A percentile compares a stretch with the other conserved stretches of the same genome.
These are phyloP conservation scores for Oxyura jamaicensis DNA, from an alignment of 2,113 vertebrate species.

Conservation along the genomic window DNA sequence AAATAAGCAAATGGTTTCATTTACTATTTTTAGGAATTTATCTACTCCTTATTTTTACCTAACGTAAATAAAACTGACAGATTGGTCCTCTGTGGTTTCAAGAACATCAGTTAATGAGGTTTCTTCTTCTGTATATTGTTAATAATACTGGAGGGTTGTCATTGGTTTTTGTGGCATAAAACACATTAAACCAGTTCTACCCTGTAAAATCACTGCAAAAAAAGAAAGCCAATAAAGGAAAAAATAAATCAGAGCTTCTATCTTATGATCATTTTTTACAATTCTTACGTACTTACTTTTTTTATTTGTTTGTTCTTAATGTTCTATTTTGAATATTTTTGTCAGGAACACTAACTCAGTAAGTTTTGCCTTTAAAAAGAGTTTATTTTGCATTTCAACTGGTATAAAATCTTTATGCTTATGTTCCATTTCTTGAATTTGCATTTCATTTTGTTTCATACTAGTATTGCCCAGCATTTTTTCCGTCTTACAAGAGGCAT, in stretches of 20 bases:
- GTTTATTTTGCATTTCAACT: neutral
- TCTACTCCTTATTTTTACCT: neutral
- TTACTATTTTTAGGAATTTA: constrained; percentile 9
- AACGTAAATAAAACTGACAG: neutral
- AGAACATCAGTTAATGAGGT: neutral
- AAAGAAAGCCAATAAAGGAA: neutral
- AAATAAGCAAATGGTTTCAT: constrained; percentile 22
- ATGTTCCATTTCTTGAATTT: neutral
- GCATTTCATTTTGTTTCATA: neutral
- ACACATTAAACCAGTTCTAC: neutral
- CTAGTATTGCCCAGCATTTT: neutral
- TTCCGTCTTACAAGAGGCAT: neutral
- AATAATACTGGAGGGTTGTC: neutral
- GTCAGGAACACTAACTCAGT: neutral
- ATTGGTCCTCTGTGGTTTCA: neutral
- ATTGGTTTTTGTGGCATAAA: neutral
- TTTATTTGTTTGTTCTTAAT: neutral
- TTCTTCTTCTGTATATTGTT: neutral
- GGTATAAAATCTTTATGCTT: neutral
- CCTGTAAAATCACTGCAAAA: neutral
- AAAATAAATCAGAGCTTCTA: neutral
- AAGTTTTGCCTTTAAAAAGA: neutral
- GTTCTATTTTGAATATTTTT: neutral
- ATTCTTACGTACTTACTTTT: no score
- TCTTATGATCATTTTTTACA: neutral